A percentile compares a stretch with the other conserved stretches of the same genome.
These are phyloP conservation scores for Papilio elwesi DNA, from an alignment of 2,888 invertebrate genomes.

Conservation along the genomic window DNA sequence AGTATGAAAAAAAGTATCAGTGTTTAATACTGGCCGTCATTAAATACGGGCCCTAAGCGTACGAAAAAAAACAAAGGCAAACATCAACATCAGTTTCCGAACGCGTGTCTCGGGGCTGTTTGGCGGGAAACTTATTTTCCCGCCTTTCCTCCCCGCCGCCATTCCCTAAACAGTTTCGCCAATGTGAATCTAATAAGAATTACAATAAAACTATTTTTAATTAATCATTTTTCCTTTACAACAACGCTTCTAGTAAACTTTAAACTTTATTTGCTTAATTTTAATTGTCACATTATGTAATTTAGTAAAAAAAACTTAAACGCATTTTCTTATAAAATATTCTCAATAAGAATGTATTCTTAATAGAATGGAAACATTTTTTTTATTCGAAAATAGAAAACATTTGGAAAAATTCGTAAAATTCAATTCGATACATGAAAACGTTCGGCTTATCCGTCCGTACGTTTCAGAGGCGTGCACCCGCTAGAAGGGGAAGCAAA, in stretches of 20 bases:
- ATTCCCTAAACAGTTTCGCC: slow-evolving; percentile 61
- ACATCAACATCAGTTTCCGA: slow-evolving; percentile 73
- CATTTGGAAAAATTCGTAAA: slow-evolving; percentile 23
- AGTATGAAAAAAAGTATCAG: slow-evolving; percentile 17
- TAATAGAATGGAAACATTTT: background rate
- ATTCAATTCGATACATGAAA: slow-evolving; percentile 45
- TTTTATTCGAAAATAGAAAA: background rate
- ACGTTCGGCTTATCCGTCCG: slow-evolving; percentile 40
- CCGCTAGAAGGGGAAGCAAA: slow-evolving; percentile 72
- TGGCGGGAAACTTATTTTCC: slow-evolving; percentile 82
- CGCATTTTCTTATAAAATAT: background rate
- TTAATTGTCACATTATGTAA: no score
- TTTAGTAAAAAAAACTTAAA: no score
- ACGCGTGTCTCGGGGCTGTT: slow-evolving; percentile 73
- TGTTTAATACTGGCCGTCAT: slow-evolving; percentile 32
- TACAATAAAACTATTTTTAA: background rate
- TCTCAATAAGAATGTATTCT: slow-evolving; percentile 16
- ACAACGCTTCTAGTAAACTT: no score
- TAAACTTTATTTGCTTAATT: no score
- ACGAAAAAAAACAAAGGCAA: slow-evolving; percentile 54
- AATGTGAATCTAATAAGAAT: slow-evolving; percentile 70
- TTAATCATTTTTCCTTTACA: background rate
- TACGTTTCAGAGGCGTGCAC: slow-evolving; percentile 74
- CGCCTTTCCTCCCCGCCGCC: slow-evolving; percentile 72
- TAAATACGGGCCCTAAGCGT: slow-evolving; percentile 38